Conservation (phyloP, 92 coral and sea anemone genomes). For the Epizoanthus fatuus region DNA sequence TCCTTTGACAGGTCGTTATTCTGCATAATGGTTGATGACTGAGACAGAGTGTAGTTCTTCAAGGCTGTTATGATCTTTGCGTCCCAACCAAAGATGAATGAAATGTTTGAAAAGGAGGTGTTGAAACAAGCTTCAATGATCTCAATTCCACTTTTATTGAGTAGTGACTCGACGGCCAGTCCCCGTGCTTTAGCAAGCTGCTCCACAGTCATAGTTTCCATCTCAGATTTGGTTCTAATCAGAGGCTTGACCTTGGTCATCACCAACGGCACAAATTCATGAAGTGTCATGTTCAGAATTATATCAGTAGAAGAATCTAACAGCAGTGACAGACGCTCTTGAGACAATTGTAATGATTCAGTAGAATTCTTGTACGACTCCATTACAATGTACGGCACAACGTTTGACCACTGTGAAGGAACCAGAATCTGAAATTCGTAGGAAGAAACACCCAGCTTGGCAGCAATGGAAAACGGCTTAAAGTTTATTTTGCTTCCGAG, state of each 20-base stretch:
- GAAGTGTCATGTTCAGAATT: conserved; percentile 61
- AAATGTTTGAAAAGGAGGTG: conserved; percentile 30
- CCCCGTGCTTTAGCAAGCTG: conserved; percentile 49
- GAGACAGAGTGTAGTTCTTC: conserved; percentile 62
- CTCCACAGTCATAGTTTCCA: conserved; percentile 35
- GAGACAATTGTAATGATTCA: conserved; percentile 45
- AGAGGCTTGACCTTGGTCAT: conserved; percentile 5
- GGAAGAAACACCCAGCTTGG: background rate
- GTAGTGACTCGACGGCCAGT: conserved; percentile 34
- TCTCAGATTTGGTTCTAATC: conserved; percentile 29
- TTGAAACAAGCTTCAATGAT: conserved; percentile 25
- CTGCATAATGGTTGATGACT: conserved; percentile 22
- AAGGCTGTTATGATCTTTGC: conserved; percentile 41
- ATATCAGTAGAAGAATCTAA: conserved; percentile 37
- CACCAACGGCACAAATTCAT: conserved; percentile 32
- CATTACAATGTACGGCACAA: conserved; percentile 64
- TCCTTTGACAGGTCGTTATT: conserved; percentile 10
- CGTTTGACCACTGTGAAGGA: conserved; percentile 72
- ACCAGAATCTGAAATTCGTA: conserved; percentile 60
- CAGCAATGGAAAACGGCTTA: conserved; percentile 20
- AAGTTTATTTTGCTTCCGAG: conserved; percentile 50
- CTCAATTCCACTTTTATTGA: conserved; percentile 48
- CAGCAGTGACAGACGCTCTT: conserved; percentile 60
- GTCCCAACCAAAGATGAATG: conserved; percentile 70
- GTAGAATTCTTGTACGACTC: conserved; percentile 64